Evolutionary conservation across 2,113 vertebrate species (phyloP), one percentile per base, ranked within the genome.

Genomic region (Galeopterus variegatus): DNA sequence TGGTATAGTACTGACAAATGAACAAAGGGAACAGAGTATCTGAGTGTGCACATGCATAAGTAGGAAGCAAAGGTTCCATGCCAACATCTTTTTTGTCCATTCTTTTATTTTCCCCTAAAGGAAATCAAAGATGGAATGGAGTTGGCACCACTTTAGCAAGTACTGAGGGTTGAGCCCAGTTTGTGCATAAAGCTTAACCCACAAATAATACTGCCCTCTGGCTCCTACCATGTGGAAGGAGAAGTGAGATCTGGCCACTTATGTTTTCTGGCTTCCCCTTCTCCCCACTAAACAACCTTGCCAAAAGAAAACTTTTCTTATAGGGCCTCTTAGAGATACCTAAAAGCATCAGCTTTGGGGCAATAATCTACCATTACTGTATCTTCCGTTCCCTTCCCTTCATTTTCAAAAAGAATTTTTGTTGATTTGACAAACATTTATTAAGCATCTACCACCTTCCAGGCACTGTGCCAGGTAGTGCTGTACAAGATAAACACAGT

Each of bases 391-490:
- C 48, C 54, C 18, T 82, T 62, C 13, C 36, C 50, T 91, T 94
- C n/a, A 80, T 45, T 93, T 94, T 54, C 50, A 96, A 77, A 85
- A 88, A 36, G 41, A 11, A 77, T n/a, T 31, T 50, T 95, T n/a
- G n/a, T 12, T 15, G 15, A 75, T 33, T 90, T 58, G 96, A 88
- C 28, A 88, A 95, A 62, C 18, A 75, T 56, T 70, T 82, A 83
- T 28, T 81, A 90, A 80, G 56, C 28, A 76, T 11, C 60, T 67
- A 75, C 19, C 60, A 88, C 54, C 45, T 75, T 84, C 28, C 11
- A 76, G 72, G 6, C 45, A 41, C 45, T 75, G 26, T 60, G 58
- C 41, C 50, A 94, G 31, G 36, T 28, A n/a, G 31, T 26, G 4
- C 15, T 23, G 3, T 8, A 75, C 56, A 83, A 73, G 28, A 77